These are phyloP conservation scores for Drosophila pseudoananassae DNA, from an alignment of 1,140 invertebrate genomes.

Conservation along the genomic window DNA sequence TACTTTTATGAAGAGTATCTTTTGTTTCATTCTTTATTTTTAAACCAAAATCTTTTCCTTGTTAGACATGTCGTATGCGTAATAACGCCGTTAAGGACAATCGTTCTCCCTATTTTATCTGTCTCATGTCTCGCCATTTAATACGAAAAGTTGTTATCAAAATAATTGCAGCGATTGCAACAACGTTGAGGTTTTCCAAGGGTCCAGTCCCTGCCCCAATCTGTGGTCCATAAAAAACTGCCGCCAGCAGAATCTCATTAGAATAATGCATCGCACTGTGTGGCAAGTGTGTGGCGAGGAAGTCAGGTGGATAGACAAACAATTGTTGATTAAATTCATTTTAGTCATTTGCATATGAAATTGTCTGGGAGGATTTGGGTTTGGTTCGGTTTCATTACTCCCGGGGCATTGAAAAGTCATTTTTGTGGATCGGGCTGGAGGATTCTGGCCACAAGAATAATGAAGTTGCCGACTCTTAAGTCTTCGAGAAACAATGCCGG, in stretches of 20 bases:
- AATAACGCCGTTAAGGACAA: conserved; percentile 50
- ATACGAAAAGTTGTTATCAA: conserved; percentile 82
- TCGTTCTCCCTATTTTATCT: conserved; percentile 27
- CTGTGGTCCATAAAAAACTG: conserved; percentile 59
- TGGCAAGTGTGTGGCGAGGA: conserved; percentile 30
- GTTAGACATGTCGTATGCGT: conserved; percentile 71
- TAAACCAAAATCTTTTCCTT: conserved; percentile 26
- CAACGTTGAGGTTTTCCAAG: conserved; percentile 40
- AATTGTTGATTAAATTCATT: conserved; percentile 83
- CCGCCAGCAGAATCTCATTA: conserved; percentile 76
- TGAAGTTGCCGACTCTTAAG: conserved; percentile 78
- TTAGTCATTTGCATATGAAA: conserved; percentile 78
- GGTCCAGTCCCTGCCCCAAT: conserved; percentile 3
- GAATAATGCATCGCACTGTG: conserved; percentile 74
- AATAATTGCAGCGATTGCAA: conserved; percentile 70
- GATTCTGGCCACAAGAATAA: conserved; percentile 70
- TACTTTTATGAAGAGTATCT: not conserved
- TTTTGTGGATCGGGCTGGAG: conserved; percentile 33
- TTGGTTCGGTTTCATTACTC: conserved; percentile 59
- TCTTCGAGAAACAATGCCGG: conserved; percentile 67
- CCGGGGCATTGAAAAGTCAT: conserved; percentile 79
- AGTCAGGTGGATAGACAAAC: conserved; percentile 42
- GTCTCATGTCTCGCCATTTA: conserved; percentile 71
- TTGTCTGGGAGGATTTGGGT: conserved; percentile 54
- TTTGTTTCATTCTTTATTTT: not conserved